These are phyloP conservation scores for Taxidea taxus DNA, from an alignment of 2,113 vertebrate genomes.

Conservation along the genomic window DNA sequence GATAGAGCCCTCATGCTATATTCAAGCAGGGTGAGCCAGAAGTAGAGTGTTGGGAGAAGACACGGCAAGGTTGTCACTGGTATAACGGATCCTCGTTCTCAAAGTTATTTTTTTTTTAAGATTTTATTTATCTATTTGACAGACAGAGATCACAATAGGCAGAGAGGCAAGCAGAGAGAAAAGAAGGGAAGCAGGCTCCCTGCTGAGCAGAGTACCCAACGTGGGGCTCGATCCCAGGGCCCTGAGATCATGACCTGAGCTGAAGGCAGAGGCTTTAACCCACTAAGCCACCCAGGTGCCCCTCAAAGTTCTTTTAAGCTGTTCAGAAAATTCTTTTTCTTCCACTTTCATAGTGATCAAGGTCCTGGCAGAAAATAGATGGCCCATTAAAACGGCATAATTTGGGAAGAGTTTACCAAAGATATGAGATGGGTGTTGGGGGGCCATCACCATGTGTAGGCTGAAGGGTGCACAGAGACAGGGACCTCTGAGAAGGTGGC, in stretches of 20 bases:
- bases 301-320: background rate
- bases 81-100: background rate
- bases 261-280: too few relatives aligned
- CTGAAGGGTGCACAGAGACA: background rate
- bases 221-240: too few relatives aligned
- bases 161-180: too few relatives aligned
- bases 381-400: background rate
- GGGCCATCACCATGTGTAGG: background rate
- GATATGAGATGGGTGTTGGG: background rate
- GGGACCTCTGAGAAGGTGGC: background rate
- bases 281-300: too few relatives aligned
- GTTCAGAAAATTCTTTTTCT: slow-evolving; percentile 3
- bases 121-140: too few relatives aligned
- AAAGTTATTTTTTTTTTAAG: background rate
- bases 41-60: background rate
- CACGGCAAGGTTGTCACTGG: background rate
- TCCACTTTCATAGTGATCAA: background rate
- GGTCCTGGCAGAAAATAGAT: background rate
- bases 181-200: too few relatives aligned
- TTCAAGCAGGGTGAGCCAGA: background rate
- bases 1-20: background rate
- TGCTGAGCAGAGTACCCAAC: too few relatives aligned
- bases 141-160: too few relatives aligned
- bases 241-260: too few relatives aligned
- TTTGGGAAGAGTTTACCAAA: background rate